phyloP scores from a whole-genome alignment of 2,797 vertebrate genomes.

The Gallinago stenura region DNA sequence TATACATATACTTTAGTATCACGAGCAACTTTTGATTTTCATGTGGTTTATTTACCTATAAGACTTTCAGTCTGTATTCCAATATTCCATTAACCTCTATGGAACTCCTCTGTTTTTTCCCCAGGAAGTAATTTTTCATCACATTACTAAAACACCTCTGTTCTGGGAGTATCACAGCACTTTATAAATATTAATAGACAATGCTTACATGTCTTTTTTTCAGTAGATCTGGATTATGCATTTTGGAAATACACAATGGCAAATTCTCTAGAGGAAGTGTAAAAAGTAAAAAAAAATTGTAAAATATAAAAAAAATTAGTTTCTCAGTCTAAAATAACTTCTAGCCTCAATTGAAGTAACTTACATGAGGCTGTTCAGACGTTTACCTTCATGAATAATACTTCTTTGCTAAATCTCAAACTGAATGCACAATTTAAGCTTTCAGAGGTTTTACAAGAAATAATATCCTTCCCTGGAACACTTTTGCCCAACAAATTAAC shows the following conservation, averaged over 20 bases:
- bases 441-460: neutral
- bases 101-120: neutral
- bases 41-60: neutral
- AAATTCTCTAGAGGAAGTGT: neutral
- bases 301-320: neutral
- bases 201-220: neutral
- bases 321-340: neutral
- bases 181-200: conserved; percentile 34
- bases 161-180: neutral
- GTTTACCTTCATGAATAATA: neutral
- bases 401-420: neutral
- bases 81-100: neutral
- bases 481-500: neutral
- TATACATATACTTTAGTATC: neutral
- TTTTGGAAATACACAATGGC: neutral
- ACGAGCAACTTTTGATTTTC: neutral
- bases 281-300: neutral
- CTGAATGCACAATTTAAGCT: neutral
- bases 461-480: neutral
- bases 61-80: neutral
- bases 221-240: neutral
- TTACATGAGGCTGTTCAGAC: neutral
- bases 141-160: neutral
- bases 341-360: neutral
- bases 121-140: neutral